Conservation (phyloP, 23 tunicate species). For the Ascidia mentula region DNA sequence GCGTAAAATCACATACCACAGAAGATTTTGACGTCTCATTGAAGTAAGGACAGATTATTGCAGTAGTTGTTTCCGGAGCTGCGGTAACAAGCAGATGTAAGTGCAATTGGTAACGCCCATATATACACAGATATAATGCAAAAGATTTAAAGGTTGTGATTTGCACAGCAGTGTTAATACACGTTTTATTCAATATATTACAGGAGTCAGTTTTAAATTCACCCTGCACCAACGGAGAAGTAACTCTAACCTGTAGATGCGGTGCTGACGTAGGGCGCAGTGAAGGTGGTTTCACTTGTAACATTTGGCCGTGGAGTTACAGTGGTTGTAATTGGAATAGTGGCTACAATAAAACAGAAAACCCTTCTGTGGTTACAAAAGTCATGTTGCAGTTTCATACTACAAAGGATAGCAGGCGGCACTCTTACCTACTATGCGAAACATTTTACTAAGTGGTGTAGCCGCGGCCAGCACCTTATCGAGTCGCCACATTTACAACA, state of each 20-base stretch:
- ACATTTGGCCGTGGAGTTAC: background rate
- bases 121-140: background rate
- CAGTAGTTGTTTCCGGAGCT: background rate
- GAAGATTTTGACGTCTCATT: background rate
- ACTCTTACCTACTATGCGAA: too few relatives aligned
- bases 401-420: too few relatives aligned
- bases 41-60: background rate
- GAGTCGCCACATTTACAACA: too few relatives aligned
- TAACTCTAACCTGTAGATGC: background rate
- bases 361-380: too few relatives aligned
- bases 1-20: conserved; percentile 1
- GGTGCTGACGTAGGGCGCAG: background rate
- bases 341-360: too few relatives aligned
- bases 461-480: too few relatives aligned
- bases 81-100: background rate
- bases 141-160: background rate
- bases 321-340: background rate
- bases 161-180: too few relatives aligned
- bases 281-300: background rate
- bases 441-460: too few relatives aligned
- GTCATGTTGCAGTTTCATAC: too few relatives aligned
- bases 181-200: too few relatives aligned
- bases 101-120: background rate
- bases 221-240: too few relatives aligned
- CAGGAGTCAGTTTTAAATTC: too few relatives aligned